Evolutionary conservation across 2,888 invertebrate species (phyloP), one percentile per base, ranked within the genome.

Genomic region (Fissipunctia ypsillon): DNA sequence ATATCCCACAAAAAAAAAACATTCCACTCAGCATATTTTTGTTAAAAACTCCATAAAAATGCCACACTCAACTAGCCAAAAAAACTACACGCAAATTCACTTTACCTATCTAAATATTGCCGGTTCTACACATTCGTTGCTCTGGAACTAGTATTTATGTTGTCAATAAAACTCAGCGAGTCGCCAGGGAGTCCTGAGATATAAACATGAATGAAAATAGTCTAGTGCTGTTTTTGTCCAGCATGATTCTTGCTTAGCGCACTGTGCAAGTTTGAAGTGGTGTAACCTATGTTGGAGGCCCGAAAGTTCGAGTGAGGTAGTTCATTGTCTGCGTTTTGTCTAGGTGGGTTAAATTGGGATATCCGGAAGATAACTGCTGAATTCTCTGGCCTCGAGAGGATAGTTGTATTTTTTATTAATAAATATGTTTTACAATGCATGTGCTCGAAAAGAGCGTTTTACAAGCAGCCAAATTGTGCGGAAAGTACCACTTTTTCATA

Each of bases 121-220:
- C 80, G n/a, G 69, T 80, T 88, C 88, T 88, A 83, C 85, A 81
- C 86, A 84, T 91, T 89, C 81, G 84, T 80, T 84, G 84, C 83
- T 81, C 81, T 82, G 80, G 83, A 76, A 80, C 84, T 87, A 88
- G 91, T 94, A 93, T 95, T 95, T 95, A 95, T 95, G 93, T 91
- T 91, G 94, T 93, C 94, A 92, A 95, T 95, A 95, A 94, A 95
- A 93, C 91, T 90, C 89, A 90, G 90, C 91, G 86, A 86, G 81
- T 83, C 87, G 90, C 91, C 89, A 87, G 93, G 92, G 92, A 91
- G 92, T 91, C 91, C 88, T 86, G 88, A 63, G 84, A 83, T 75
- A 87, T 94, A 93, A 93, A 94, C 93, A 91, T 93, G 92, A 94
- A 94, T 94, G 92, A 88, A 92, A 93, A 94, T 93, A 93, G 93